Base-by-base conservation (phyloP, 2,113 vertebrate species). In the Isurus oxyrinchus region DNA sequence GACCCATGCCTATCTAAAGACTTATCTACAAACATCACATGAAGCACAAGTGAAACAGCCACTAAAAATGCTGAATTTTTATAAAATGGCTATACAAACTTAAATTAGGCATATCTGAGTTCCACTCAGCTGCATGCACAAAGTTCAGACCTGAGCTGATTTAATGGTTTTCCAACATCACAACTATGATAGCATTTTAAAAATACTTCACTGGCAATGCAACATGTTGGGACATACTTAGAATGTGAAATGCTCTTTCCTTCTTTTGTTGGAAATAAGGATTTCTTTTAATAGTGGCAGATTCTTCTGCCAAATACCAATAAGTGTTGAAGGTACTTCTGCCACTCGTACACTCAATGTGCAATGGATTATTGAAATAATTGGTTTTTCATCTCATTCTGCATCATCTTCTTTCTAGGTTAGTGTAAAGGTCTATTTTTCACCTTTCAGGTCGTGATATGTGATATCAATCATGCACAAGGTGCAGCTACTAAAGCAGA, bases 401-500 rank as follows among this genome's bases (percentile, higher is more conserved):
- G 11, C 49, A 95, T 66, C n/a, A 35, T 13, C 13, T 35, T 55
- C 7, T 53, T 53, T 53, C 63, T 53, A 76, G 25, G 7, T 14
- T 59, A 35, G 40, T 53, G 44, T 72, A 69, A 95, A 31, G 27
- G 27, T 72, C 13, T 53, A 96, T 6, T 96, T 72, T 53, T 91
- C 53, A 90, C 69, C 66, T 35, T 84, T 0, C 81, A 99, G 99
- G 98, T 99, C 57, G 98, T 98, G 0, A 97, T 99, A 61, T 97
- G 99, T 57, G 99, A 99, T 96, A 97, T 98, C 96, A 99, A 99
- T 96, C 97, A 97, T 3, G 98, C 98, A 96, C 97, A 97, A 7
- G 99, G 99, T 0, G 97, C 98, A 11, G 96, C 98, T 96, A 98
- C 99, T 96, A 99, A 99, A 97, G 97, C 97, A 0, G 97, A 98